Evolutionary conservation across 2,888 invertebrate species (phyloP), one percentile per base, ranked within the genome.

Genomic region (Dolichomitus sp.): DNA sequence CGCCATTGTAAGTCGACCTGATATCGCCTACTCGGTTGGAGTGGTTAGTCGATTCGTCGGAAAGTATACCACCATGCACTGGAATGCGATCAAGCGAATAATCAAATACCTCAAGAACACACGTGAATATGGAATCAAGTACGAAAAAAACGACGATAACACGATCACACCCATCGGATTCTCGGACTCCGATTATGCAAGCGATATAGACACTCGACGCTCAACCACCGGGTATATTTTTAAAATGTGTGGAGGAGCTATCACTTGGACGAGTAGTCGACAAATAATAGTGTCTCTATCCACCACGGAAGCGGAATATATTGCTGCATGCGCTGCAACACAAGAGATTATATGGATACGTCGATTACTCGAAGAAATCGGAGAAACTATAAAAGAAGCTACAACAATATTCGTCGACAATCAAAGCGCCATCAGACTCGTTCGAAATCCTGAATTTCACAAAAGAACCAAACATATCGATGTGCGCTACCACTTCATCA

Each of bases 391-490:
- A 3, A 40, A 40, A 40, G 40, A 40, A 40, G 40, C n/a, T 7
- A 40, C 14, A 23, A 57, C 19, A 23, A 14, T 61, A 11, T 59
- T 27, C 2, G 45, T 73, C 2, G 61, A 73, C 50, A 73, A 73
- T 23, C 57, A 45, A 54, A 68, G 23, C 94, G 17, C 93, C 93
- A 1, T 89, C 94, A 17, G 94, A 93, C 14, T 73, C 4, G 48
- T 37, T 6, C 27, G 37, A 42, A 73, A 73, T 42, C 45, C 61
- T 0, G 42, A 61, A 27, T 61, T 9, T 2, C 59, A 73, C 12
- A 73, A 59, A 37, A 9, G 61, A 6, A 73, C 73, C 1, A 73
- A 73, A 61, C 59, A 73, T 27, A 73, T 73, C 12, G 59, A 73
- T 45, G 37, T 45, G 1, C 45, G 73, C 1, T 73, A 30, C 6